A percentile compares a stretch with the other conserved stretches of the same genome.
These are phyloP conservation scores for Onychomys arenicola DNA, from an alignment of 2,797 vertebrate genomes.

Conservation along the genomic window DNA sequence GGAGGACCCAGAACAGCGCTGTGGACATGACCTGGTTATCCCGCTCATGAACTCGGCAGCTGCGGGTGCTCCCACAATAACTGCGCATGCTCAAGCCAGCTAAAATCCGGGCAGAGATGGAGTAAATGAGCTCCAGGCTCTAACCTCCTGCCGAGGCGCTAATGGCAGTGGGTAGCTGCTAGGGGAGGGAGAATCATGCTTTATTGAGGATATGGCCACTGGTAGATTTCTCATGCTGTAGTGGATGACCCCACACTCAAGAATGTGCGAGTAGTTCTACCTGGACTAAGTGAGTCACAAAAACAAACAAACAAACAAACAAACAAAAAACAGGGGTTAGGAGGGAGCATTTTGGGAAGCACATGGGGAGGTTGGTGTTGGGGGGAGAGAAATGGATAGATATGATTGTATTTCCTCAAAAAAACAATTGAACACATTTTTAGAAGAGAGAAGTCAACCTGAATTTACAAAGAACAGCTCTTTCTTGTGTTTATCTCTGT, in stretches of 20 bases:
- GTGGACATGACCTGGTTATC: neutral
- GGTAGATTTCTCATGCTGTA: neutral
- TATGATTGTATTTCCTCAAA: neutral
- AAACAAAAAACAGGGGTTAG: neutral
- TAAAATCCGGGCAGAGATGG: neutral
- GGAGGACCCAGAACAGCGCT: neutral
- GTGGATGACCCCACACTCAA: neutral
- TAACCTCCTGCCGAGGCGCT: neutral
- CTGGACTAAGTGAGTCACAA: neutral
- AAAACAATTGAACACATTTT: neutral
- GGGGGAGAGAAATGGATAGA: neutral
- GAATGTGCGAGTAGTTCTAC: neutral
- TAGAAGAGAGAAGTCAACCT: neutral
- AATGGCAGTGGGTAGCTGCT: neutral
- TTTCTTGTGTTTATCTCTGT: neutral
- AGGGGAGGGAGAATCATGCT: neutral
- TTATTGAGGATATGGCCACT: neutral
- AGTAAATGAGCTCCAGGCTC: neutral
- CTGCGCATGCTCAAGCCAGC: neutral
- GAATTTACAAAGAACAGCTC: constrained; percentile 36
- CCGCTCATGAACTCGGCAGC: neutral
- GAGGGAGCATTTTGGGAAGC: neutral
- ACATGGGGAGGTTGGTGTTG: neutral
- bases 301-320: no score
- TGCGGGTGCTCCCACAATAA: no score